Base-by-base conservation (phyloP, 2,888 invertebrate genomes). In the Heliothis peltigera region DNA sequence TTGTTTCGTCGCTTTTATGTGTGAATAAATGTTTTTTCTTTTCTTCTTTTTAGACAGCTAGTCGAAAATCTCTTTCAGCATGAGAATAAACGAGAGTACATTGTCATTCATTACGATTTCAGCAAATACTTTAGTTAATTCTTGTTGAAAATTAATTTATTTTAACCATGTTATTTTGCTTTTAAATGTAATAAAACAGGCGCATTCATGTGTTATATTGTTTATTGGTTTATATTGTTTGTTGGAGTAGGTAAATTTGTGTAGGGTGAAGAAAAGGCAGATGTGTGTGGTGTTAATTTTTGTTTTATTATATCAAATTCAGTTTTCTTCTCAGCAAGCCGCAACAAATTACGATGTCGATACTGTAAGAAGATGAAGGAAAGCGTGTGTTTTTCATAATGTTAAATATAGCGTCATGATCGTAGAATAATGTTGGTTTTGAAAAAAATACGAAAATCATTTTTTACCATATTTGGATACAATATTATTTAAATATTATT, bases 341-440 rank as follows among this genome's bases (percentile, higher is more conserved):
- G 53, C 47, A 68, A 46, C 64, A 51, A 51, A 35, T 39, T 48
- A 63, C 32, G 17, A 18, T 70, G 47, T 19, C 25, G 47, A 57
- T 57, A 52, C 64, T 57, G 56, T 55, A 62, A 58, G 63, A 51
- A 54, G 53, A 61, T 8, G 69, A 52, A 68, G 69, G 42, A 19
- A 32, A 49, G 25, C 5, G 21, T 53, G 42, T 67, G 51, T 5
- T 51, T 51, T 65, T 66, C 51, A 65, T 28, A 28, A 28, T 28
- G 12, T 12, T 32, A 12, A 12, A 32, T 32, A 32, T 12, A n/a
- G n/a, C n/a, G n/a, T n/a, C n/a, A n/a, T n/a, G n/a, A n/a, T n/a
- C n/a, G n/a, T n/a, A n/a, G n/a, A n/a, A n/a, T n/a, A n/a, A n/a
- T n/a, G n/a, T n/a, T n/a, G n/a, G n/a, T n/a, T n/a, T n/a, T n/a